These are phyloP conservation scores for Catostomus latipinnis DNA, from an alignment of 2,797 vertebrate genomes.

Conservation along the genomic window DNA sequence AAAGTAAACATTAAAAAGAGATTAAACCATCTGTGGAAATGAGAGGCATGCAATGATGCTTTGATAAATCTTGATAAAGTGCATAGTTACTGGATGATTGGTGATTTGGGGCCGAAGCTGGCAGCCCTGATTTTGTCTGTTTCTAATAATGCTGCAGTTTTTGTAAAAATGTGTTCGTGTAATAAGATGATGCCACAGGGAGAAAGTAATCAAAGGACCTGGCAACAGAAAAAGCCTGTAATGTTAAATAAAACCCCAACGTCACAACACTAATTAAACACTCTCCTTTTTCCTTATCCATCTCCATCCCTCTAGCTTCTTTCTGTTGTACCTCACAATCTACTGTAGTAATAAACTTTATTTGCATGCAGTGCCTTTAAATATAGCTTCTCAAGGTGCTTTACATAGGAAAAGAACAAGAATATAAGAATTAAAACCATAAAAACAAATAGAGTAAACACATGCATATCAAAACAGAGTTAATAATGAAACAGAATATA, in stretches of 20 bases:
- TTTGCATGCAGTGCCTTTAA: no score
- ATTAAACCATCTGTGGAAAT: slow-evolving; percentile 53
- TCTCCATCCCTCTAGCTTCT: neutral
- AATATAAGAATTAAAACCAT: no score
- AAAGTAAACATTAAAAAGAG: slow-evolving; percentile 50
- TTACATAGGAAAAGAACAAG: no score
- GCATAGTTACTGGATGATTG: slow-evolving; percentile 44
- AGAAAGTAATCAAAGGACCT: slow-evolving; percentile 20
- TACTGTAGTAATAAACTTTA: no score
- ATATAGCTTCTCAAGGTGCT: no score
- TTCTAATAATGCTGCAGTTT: slow-evolving; percentile 44
- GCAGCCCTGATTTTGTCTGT: slow-evolving; percentile 17
- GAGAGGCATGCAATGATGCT: slow-evolving; percentile 44
- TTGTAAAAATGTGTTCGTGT: slow-evolving; percentile 28
- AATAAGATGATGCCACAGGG: slow-evolving; percentile 40
- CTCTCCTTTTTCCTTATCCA: neutral
- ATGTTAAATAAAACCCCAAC: slow-evolving; percentile 18
- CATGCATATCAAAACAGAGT: no score
- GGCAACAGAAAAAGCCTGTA: slow-evolving; percentile 36
- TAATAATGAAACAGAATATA: no score
- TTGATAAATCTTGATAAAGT: slow-evolving; percentile 48
- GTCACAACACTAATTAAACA: slow-evolving; percentile 31
- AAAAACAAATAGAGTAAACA: no score
- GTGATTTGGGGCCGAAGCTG: slow-evolving; percentile 40
- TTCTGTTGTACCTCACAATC: neutral